These are phyloP conservation scores for Myrmophylax atrothorax DNA, from an alignment of 2,113 vertebrate species.

Conservation along the genomic window DNA sequence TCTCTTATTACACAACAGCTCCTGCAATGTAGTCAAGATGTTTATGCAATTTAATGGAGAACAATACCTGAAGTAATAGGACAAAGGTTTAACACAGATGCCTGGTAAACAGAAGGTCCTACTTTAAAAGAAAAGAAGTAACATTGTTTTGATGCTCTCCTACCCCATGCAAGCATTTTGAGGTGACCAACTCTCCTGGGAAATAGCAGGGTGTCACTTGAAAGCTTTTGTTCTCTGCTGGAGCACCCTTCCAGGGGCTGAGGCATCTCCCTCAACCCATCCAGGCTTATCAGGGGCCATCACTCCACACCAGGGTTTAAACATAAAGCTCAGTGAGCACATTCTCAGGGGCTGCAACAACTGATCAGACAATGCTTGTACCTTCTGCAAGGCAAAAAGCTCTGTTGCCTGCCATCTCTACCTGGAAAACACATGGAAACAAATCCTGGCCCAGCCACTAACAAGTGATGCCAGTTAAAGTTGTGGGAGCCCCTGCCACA, in stretches of 20 bases:
- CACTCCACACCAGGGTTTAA: background rate
- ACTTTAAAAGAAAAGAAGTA: background rate
- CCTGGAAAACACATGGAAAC: background rate
- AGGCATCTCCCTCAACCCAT: too few species aligned
- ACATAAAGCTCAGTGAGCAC: background rate
- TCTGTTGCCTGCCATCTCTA: background rate
- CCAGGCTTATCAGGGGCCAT: too few species aligned
- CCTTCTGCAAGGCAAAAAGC: background rate
- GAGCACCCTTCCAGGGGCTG: too few species aligned
- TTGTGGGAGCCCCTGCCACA: background rate
- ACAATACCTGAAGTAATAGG: background rate
- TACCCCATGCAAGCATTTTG: rapidly evolving
- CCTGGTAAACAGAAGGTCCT: background rate
- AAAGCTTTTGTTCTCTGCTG: too few species aligned
- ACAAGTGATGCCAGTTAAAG: background rate
- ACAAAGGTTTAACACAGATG: background rate
- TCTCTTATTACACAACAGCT: background rate
- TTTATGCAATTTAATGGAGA: background rate
- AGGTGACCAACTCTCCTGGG: background rate
- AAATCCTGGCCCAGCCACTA: background rate
- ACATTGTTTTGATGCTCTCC: background rate
- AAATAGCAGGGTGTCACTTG: background rate
- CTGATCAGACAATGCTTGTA: background rate
- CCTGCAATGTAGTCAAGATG: background rate
- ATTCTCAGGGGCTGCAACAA: background rate